A percentile compares a stretch with the other conserved stretches of the same genome.
Conservation (phyloP, 2,113 vertebrate genomes). For the Morone chrysops region DNA sequence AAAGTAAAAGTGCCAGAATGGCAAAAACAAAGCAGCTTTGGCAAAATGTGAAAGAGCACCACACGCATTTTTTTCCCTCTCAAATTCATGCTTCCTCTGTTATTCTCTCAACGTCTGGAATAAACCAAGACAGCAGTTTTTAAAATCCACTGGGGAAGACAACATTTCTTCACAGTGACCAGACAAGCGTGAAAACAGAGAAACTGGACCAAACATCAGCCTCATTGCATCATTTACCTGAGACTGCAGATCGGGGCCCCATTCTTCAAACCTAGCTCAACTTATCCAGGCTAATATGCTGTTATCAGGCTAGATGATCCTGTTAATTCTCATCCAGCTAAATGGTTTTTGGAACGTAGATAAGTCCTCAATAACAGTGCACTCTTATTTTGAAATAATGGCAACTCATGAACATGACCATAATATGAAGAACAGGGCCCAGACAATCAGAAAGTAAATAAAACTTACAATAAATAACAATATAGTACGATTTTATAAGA, state of each 20-base stretch:
- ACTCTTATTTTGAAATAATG: not conserved
- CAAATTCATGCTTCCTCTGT: constrained; percentile 11
- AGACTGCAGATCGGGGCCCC: not conserved
- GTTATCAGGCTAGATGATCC: not conserved
- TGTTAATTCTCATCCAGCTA: not conserved
- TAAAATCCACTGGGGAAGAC: not conserved
- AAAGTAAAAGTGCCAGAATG: constrained; percentile 35
- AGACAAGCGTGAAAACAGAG: constrained; percentile 34
- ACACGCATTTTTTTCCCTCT: not conserved
- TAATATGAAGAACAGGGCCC: no score
- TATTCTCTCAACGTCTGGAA: not conserved
- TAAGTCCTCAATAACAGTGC: not conserved
- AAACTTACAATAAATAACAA: not conserved
- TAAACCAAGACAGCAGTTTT: constrained; percentile 44
- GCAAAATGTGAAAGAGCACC: constrained; percentile 5
- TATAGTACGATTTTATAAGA: not conserved
- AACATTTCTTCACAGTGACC: constrained; percentile 12
- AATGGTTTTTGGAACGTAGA: not conserved
- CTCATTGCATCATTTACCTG: not conserved
- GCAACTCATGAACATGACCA: not conserved
- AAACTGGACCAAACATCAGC: constrained; percentile 17
- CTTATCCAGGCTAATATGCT: not conserved
- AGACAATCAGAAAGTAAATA: no score
- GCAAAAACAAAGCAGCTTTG: constrained; percentile 38
- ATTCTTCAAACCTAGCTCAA: not conserved